Evolutionary conservation across 2,113 vertebrate genomes (phyloP).

Genomic region (Baryphthengus martii): DNA sequence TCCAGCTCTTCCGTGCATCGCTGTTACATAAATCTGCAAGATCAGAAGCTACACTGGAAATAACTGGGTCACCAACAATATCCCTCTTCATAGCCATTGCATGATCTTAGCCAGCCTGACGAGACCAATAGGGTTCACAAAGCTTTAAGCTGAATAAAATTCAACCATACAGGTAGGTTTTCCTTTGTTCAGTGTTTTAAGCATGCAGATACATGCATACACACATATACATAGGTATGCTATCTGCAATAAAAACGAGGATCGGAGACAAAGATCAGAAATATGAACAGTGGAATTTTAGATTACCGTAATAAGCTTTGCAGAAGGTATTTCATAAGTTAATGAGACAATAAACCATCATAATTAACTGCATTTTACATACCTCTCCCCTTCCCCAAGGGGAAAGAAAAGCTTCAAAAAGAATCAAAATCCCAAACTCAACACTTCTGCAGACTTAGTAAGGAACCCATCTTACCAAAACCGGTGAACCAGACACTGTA

Average conservation of each 20-base stretch:
- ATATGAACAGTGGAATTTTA: not conserved
- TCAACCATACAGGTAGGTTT: not conserved
- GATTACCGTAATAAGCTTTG: not conserved
- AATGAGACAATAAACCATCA: not conserved
- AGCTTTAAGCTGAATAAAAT: not conserved
- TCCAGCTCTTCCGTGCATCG: not conserved
- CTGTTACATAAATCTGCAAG: not conserved
- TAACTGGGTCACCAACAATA: not conserved
- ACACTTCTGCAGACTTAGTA: not conserved
- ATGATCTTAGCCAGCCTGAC: not conserved
- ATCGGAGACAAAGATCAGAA: not conserved
- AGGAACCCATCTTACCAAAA: not conserved
- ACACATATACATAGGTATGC: not conserved
- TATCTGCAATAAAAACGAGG: not conserved
- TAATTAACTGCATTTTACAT: slow-evolving; percentile 20
- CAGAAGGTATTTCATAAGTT: slow-evolving; percentile 14
- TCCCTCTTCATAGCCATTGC: not conserved
- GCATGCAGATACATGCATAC: not conserved
- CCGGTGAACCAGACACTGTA: accelerated
- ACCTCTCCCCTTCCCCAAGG: not conserved
- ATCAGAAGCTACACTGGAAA: not conserved
- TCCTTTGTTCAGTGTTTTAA: not conserved
- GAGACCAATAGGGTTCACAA: not conserved
- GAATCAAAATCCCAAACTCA: not conserved
- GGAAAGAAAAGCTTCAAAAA: not conserved